Conservation (phyloP, 2,113 vertebrate species). For the Corythornis madagascariensis region DNA sequence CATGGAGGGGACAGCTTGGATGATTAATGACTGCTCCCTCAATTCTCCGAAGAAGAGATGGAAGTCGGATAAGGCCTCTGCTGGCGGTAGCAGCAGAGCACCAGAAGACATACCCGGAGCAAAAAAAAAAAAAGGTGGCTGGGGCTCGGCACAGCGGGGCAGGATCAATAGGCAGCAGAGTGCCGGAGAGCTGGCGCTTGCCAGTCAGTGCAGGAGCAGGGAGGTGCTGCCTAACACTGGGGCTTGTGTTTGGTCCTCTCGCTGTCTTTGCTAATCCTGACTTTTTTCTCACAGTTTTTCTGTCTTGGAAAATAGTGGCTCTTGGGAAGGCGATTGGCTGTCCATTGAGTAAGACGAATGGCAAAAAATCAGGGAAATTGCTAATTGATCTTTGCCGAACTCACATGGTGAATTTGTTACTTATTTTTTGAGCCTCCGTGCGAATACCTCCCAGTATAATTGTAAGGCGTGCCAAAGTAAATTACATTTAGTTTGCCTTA, state of each 20-base stretch:
- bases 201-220: neutral
- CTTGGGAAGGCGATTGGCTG: neutral
- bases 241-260: slow-evolving; percentile 12
- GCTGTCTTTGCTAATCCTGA: neutral
- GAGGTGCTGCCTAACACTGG: neutral
- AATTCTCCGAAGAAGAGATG: slow-evolving; percentile 69
- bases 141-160: neutral
- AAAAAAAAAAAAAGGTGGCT: neutral
- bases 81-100: slow-evolving; percentile 26
- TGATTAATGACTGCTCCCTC: slow-evolving; percentile 74
- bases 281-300: neutral
- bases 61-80: slow-evolving; percentile 64
- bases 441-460: slow-evolving; percentile 53
- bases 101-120: slow-evolving; percentile 14
- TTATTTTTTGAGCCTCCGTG: slow-evolving; percentile 20
- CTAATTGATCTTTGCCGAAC: slow-evolving; percentile 39
- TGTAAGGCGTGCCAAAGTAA: slow-evolving; percentile 61
- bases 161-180: slow-evolving; percentile 30
- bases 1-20: slow-evolving; percentile 58
- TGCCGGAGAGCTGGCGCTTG: neutral
- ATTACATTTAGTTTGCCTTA: slow-evolving; percentile 66
- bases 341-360: neutral
- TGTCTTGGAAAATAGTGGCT: neutral
- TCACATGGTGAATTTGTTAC: slow-evolving; percentile 41
- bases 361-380: slow-evolving; percentile 55